phyloP scores from a whole-genome alignment of 2,888 invertebrate species.

The Napeogenes inachia region DNA sequence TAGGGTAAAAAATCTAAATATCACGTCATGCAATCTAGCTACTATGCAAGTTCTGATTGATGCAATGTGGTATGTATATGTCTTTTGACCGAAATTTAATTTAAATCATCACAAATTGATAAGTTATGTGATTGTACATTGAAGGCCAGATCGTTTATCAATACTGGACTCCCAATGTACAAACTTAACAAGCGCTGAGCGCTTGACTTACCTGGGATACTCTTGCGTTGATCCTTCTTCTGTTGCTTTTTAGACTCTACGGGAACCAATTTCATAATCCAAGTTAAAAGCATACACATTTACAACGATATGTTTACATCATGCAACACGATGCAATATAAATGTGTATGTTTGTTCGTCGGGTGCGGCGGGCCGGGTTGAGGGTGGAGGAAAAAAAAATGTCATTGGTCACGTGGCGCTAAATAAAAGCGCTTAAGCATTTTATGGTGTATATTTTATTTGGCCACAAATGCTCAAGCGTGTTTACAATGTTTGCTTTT shows the following conservation, averaged over 20 bases:
- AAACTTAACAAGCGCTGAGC: slow-evolving; percentile 54
- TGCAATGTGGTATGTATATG: not conserved
- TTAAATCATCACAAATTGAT: not conserved
- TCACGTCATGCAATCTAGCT: not conserved
- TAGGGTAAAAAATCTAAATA: not conserved
- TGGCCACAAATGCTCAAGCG: slow-evolving; percentile 51
- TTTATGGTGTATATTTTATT: slow-evolving; percentile 31
- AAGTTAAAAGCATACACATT: slow-evolving; percentile 67
- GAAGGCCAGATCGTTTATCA: slow-evolving; percentile 7
- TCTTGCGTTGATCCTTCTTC: slow-evolving; percentile 87
- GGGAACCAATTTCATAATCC: slow-evolving; percentile 56
- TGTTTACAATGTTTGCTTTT: slow-evolving; percentile 64
- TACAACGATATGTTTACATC: slow-evolving; percentile 62
- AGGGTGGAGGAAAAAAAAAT: slow-evolving; percentile 71
- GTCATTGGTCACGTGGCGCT: slow-evolving; percentile 75
- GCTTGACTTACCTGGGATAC: slow-evolving; percentile 88
- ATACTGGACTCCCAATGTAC: slow-evolving; percentile 57
- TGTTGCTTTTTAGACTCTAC: slow-evolving; percentile 97
- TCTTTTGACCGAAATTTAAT: not conserved
- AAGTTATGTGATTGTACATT: slow-evolving; percentile 9
- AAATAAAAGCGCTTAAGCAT: slow-evolving; percentile 55
- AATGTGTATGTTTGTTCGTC: slow-evolving; percentile 69
- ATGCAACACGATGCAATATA: slow-evolving; percentile 74
- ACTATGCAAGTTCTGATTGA: slow-evolving; percentile 2
- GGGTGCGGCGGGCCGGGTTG: slow-evolving; percentile 74